Base-by-base conservation (phyloP, 2,888 invertebrate genomes). In the Unio delphinus region DNA sequence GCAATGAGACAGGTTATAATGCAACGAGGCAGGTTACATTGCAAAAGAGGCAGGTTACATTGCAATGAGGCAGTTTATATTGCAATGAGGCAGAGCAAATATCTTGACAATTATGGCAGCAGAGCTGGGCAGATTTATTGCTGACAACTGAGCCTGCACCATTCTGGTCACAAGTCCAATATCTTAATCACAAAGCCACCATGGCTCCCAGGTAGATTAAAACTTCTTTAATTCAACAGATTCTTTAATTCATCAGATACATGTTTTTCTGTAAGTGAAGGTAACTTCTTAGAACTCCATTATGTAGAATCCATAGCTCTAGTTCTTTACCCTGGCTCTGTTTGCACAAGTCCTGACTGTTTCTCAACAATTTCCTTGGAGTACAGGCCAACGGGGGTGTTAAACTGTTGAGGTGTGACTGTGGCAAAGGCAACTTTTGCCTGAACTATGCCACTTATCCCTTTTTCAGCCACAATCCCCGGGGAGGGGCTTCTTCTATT, bases 371-470 rank as follows among this genome's bases (percentile, higher is more conserved):
- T 96, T 90, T 96, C 94, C 90, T 96, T 96, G 89, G 97, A 97
- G 92, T 98, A 98, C 89, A 98, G 94, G 84, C 95, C 95, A 81
- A 97, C 94, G 60, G 98, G 98, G 74, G 95, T 95, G 92, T 98
- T 98, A 93, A 97, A 98, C 91, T 97, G 97, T 91, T 96, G 96
- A 92, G 72, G 74, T 54, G 77, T 34, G 73, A 54, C 72, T 71
- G 71, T 75, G 68, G 69, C 76, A 73, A 45, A 74, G 61, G 65
- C 72, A 70, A 20, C 70, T 63, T 26, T 55, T 26, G 56, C 30
- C 55, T 56, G 55, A 65, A 68, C 57, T 68, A 63, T 20, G 67
- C 59, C 11, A 70, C 61, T n/a, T 73, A 65, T 23, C 75, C 70
- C 18, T 45, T 45, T 45, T 45, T 45, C 45, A 11, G 66, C 65